phyloP scores from a whole-genome alignment of 2,797 vertebrate species.

The Tympanoctomys barrerae region DNA sequence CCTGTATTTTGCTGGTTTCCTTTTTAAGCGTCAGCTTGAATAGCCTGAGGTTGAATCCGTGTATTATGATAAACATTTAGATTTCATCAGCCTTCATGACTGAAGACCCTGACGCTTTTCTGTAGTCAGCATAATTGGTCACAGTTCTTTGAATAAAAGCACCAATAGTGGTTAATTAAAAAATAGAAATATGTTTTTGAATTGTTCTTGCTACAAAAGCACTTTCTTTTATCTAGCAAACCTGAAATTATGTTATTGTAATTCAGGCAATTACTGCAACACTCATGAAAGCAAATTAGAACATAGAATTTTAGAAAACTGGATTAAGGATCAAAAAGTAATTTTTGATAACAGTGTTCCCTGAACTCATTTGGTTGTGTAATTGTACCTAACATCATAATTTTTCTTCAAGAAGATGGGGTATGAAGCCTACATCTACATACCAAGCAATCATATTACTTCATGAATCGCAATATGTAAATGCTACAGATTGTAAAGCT shows the following conservation, averaged over 20 bases:
- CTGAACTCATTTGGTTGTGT: background rate
- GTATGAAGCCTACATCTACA: background rate
- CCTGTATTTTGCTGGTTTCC: background rate
- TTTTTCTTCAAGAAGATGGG: background rate
- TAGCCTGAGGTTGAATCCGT: background rate
- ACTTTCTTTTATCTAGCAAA: constrained; percentile 52
- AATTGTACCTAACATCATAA: background rate
- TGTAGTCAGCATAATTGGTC: constrained; percentile 66
- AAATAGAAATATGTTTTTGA: constrained; percentile 51
- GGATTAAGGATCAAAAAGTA: background rate
- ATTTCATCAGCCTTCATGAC: constrained; percentile 27
- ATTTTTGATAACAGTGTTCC: background rate
- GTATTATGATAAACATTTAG: background rate
- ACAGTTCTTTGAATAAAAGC: constrained; percentile 66
- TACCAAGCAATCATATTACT: background rate
- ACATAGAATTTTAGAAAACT: background rate
- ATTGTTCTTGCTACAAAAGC: constrained; percentile 44
- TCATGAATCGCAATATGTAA: background rate
- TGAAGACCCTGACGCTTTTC: background rate
- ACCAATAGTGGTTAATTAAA: constrained; percentile 59
- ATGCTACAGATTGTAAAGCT: background rate
- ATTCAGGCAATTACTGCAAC: background rate
- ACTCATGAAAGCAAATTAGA: constrained; percentile 21
- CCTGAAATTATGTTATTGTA: constrained; percentile 43
- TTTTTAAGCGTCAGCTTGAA: background rate